Evolutionary conservation across 1,140 invertebrate genomes (phyloP).

Genomic region (Trinorchestia longiramus): DNA sequence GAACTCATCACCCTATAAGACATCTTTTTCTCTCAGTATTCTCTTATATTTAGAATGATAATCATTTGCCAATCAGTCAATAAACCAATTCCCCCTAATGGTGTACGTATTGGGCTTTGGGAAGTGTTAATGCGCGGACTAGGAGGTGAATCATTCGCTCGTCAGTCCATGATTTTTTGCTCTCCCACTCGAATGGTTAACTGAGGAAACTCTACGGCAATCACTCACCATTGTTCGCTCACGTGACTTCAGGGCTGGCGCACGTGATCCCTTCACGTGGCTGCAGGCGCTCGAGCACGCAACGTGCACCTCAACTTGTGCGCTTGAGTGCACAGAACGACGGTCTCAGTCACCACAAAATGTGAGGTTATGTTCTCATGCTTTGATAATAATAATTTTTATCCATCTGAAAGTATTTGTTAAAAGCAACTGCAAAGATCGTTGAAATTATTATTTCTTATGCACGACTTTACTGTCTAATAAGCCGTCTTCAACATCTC

Average conservation of each 20-base stretch:
- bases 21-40: background rate
- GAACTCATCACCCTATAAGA: background rate
- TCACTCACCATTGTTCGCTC: slow-evolving; percentile 33
- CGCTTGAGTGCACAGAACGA: background rate
- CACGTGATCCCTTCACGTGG: slow-evolving; percentile 2
- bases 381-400: no score
- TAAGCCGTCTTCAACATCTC: no score
- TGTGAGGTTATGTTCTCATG: background rate
- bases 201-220: slow-evolving; percentile 26
- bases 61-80: background rate
- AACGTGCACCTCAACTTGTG: background rate
- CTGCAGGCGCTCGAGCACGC: background rate
- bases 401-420: no score
- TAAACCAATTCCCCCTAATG: background rate
- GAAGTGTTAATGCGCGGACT: background rate
- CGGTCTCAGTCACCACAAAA: background rate
- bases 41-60: background rate
- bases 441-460: no score
- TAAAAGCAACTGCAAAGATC: no score
- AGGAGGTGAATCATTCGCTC: background rate
- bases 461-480: no score
- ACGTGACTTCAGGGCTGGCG: background rate
- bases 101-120: background rate
- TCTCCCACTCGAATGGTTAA: background rate
- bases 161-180: background rate